phyloP scores from a whole-genome alignment of 2,113 vertebrate species.

The Cairina moschata region DNA sequence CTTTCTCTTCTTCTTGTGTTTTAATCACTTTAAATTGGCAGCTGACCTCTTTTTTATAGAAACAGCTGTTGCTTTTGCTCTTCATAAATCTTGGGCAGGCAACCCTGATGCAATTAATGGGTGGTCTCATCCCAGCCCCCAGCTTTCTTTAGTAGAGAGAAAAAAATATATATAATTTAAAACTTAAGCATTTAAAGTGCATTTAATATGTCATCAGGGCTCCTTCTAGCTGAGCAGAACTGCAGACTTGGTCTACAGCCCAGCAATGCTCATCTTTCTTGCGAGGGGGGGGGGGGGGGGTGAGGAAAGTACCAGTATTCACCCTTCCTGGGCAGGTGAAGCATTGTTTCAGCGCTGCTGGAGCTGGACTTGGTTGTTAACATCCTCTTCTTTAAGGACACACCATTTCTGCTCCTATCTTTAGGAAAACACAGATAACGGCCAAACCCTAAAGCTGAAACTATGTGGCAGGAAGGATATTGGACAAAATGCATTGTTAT shows the following conservation, averaged over 20 bases:
- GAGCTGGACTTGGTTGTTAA: not conserved
- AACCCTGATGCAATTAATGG: not conserved
- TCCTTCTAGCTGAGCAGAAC: not conserved
- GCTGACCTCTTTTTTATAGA: not conserved
- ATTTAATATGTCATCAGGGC: not conserved
- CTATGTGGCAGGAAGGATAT: not conserved
- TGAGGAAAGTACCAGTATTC: not conserved
- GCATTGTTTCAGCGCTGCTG: not conserved
- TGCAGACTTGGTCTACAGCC: not conserved
- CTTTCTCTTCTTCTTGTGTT: not conserved
- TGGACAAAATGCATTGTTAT: not conserved
- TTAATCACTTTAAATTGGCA: not conserved
- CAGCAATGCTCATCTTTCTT: not conserved
- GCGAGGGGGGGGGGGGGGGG: not conserved
- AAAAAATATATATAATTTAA: not conserved
- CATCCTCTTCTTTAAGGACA: not conserved
- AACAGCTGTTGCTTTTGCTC: not conserved
- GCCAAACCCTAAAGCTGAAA: not conserved
- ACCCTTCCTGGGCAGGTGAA: not conserved
- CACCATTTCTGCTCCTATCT: not conserved
- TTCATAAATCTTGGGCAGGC: not conserved
- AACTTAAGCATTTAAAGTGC: not conserved
- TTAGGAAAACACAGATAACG: not conserved
- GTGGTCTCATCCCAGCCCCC: not conserved
- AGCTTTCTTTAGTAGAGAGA: not conserved